Percentiles rank a stretch among this genome's conserved stretches.
Conservation (phyloP, 2,888 invertebrate species). For the Mimas tiliae region DNA sequence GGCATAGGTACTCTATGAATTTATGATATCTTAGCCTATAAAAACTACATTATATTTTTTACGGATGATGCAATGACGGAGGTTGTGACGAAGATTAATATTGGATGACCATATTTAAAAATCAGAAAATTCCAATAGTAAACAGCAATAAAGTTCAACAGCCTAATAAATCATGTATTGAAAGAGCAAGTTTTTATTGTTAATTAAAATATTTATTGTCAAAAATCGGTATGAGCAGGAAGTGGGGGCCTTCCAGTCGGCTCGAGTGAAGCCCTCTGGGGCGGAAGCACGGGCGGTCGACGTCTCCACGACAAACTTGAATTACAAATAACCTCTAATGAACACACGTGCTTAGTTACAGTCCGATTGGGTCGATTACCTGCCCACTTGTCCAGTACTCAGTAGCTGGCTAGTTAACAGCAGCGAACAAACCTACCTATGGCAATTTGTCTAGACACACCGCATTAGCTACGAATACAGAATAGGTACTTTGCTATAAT, state of each 20-base stretch:
- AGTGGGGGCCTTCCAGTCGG: conserved; percentile 77
- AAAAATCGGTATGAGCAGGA: conserved; percentile 76
- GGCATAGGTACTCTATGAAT: no score
- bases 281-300: conserved; percentile 68
- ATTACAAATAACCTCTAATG: conserved; percentile 80
- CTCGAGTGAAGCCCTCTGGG: conserved; percentile 68
- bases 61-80: no score
- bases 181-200: conserved; percentile 46
- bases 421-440: not conserved
- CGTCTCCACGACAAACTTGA: conserved; percentile 65
- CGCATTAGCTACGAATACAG: conserved; percentile 2
- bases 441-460: conserved; percentile 22
- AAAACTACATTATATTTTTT: no score
- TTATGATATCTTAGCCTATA: no score
- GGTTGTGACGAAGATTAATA: no score
- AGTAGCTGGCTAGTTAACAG: not conserved
- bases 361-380: conserved; percentile 60
- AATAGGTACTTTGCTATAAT: conserved; percentile 4
- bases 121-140: not conserved
- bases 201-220: conserved; percentile 70
- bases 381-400: conserved; percentile 33
- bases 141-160: conserved; percentile 42
- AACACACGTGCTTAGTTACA: conserved; percentile 67
- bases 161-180: conserved; percentile 53
- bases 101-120: not conserved